Evolutionary conservation across 2,113 vertebrate genomes (phyloP).

Genomic region (Phylloscopus trochiloides): DNA sequence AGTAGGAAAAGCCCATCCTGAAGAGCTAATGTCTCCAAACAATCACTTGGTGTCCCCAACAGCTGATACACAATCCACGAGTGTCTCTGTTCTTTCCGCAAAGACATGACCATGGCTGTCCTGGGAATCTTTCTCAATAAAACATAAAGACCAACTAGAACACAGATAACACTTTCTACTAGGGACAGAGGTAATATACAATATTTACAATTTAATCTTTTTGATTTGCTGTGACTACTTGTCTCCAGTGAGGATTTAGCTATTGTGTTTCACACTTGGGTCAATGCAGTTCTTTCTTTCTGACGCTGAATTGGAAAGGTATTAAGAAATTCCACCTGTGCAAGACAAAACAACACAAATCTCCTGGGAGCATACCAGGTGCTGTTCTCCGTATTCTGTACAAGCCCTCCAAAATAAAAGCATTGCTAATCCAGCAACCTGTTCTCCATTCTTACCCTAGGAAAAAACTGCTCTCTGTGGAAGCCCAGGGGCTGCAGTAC

Average conservation of each 20-base stretch:
- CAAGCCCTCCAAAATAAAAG: neutral
- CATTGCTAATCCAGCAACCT: neutral
- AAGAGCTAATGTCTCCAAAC: neutral
- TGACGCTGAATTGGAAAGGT: neutral
- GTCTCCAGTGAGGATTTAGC: neutral
- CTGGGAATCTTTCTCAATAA: neutral
- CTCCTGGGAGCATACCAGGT: neutral
- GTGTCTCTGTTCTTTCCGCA: neutral
- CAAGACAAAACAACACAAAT: neutral
- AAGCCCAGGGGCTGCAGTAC: neutral
- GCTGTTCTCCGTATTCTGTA: neutral
- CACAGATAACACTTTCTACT: neutral
- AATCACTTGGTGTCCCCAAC: neutral
- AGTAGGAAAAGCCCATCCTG: neutral
- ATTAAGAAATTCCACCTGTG: neutral
- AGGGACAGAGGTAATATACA: neutral
- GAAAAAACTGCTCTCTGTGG: neutral
- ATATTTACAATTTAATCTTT: neutral
- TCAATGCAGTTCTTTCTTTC: neutral
- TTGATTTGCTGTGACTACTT: neutral
- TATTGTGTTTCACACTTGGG: neutral
- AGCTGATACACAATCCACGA: accelerated
- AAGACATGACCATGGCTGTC: neutral
- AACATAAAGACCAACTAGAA: neutral
- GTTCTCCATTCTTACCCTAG: neutral